phyloP scores from a whole-genome alignment of 2,797 vertebrate genomes.

The Eulemur rubriventer region DNA sequence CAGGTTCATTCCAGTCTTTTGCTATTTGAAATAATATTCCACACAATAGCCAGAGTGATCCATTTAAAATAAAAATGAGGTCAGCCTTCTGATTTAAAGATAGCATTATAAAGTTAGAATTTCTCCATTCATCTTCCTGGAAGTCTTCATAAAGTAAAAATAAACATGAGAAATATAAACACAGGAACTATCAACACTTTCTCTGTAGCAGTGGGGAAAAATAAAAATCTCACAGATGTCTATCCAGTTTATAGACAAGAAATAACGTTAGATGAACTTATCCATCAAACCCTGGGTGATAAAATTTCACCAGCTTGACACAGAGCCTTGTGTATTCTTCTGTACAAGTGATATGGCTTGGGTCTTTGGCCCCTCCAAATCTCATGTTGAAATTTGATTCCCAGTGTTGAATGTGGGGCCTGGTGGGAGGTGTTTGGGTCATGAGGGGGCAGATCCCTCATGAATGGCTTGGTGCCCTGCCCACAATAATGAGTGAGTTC shows the following conservation, averaged over 20 bases:
- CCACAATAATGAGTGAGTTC: background rate
- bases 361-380: background rate
- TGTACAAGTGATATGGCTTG: background rate
- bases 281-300: background rate
- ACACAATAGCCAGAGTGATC: background rate
- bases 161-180: background rate
- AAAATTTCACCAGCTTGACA: background rate
- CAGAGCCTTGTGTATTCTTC: background rate
- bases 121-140: background rate
- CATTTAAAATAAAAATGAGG: slow-evolving; percentile 54
- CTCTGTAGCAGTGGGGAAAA: background rate
- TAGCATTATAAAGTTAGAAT: background rate
- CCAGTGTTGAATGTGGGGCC: background rate
- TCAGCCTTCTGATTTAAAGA: background rate
- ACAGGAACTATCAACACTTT: background rate
- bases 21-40: slow-evolving; percentile 42
- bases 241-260: background rate
- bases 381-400: background rate
- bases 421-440: background rate
- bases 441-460: background rate
- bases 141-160: background rate
- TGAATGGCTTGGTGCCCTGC: background rate
- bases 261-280: background rate
- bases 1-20: slow-evolving; percentile 42
- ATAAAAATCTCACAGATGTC: background rate